Evolutionary conservation across 1,140 invertebrate species (phyloP).

Genomic region (Danaus plexippus): DNA sequence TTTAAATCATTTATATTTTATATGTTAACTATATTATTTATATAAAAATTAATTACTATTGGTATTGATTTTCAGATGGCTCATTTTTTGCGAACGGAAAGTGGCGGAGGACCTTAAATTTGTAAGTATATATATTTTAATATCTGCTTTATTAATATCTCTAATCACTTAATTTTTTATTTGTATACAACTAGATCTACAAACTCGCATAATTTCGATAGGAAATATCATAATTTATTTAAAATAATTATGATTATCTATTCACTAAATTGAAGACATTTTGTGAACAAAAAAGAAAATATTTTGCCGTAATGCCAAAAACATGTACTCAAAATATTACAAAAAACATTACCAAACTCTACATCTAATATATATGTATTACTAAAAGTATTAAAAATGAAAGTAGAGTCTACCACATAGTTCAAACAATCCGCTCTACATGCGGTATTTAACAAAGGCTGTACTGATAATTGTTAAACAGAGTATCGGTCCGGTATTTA

Average conservation of each 20-base stretch:
- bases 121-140: slow-evolving; percentile 9
- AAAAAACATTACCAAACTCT: slow-evolving; percentile 7
- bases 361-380: slow-evolving; percentile 11
- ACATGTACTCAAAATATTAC: slow-evolving; percentile 3
- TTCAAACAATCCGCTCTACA: slow-evolving; percentile 34
- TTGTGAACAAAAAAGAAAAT: too few species aligned
- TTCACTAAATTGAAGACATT: neutral
- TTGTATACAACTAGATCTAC: neutral
- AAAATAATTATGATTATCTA: neutral
- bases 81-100: too few species aligned
- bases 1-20: slow-evolving; percentile 15
- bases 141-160: neutral
- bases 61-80: slow-evolving; percentile 34
- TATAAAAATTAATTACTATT: slow-evolving; percentile 21
- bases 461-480: slow-evolving; percentile 45
- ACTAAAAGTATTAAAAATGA: slow-evolving; percentile 25
- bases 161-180: neutral
- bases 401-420: slow-evolving; percentile 28
- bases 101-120: too few species aligned
- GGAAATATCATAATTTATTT: slow-evolving; percentile 2
- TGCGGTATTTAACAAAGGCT: slow-evolving; percentile 35
- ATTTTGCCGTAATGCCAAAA: slow-evolving; percentile 1
- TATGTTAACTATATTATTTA: slow-evolving; percentile 6
- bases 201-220: too few species aligned
- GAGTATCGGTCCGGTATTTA: slow-evolving; percentile 46